phyloP scores from a whole-genome alignment of 2,113 vertebrate genomes.

The Blennius ocellaris region DNA sequence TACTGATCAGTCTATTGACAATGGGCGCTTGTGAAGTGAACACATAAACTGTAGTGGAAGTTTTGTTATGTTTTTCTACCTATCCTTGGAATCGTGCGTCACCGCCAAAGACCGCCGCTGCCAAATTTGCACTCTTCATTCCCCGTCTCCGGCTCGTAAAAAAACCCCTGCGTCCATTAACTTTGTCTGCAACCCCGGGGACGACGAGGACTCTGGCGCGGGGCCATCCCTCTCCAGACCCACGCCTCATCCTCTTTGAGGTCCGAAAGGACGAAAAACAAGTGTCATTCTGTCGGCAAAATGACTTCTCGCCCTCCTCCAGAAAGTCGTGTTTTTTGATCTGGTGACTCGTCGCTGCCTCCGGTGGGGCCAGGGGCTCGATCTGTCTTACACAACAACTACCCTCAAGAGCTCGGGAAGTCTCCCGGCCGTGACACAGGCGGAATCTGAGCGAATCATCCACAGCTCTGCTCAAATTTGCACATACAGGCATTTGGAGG shows the following conservation, averaged over 20 bases:
- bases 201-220: constrained; percentile 14
- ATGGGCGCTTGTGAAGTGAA: background rate
- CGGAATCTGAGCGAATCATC: constrained; percentile 27
- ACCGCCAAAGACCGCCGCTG: background rate
- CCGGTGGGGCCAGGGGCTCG: constrained; percentile 8
- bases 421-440: constrained; percentile 19
- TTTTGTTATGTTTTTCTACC: background rate
- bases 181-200: background rate
- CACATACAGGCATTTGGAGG: constrained; percentile 11
- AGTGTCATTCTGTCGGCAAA: constrained; percentile 42
- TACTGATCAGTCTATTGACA: constrained; percentile 3
- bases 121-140: background rate
- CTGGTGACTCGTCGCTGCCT: constrained; percentile 29
- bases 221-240: constrained; percentile 17
- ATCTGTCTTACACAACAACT: constrained; percentile 40
- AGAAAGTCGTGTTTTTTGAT: constrained; percentile 54
- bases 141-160: background rate
- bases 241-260: constrained; percentile 27
- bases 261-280: constrained; percentile 20
- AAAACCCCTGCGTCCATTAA: background rate
- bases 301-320: constrained; percentile 24
- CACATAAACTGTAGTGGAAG: background rate
- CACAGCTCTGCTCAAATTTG: constrained; percentile 2
- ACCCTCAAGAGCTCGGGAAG: constrained; percentile 13
- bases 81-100: background rate